Base-by-base conservation (phyloP, 2,113 vertebrate species). In the Tragelaphus imberbis region DNA sequence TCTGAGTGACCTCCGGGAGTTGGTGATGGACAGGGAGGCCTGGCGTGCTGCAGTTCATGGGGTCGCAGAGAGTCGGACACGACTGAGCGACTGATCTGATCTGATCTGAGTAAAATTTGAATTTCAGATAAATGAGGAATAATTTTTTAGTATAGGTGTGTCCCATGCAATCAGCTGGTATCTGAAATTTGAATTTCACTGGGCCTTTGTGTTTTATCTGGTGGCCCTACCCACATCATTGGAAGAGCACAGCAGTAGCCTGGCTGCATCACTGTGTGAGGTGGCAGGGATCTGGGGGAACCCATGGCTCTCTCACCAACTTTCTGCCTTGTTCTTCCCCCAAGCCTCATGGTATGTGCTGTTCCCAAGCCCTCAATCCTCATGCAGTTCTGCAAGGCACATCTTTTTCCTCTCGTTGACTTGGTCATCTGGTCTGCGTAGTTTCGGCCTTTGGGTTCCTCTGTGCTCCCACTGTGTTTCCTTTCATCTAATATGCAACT, bases 61-160 rank as follows among this genome's bases (percentile, higher is more conserved):
- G n/a, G n/a, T n/a, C n/a, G n/a, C n/a, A n/a, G n/a, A n/a, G n/a
- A n/a, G n/a, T n/a, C n/a, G n/a, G n/a, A n/a, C n/a, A n/a, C n/a
- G n/a, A n/a, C n/a, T n/a, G n/a, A n/a, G n/a, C n/a, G n/a, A n/a
- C n/a, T n/a, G n/a, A n/a, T 44, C 40, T 44, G 40, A 44, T 44
- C 40, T 44, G 40, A 44, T 44, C 40, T 44, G 40, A 87, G 85
- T 79, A 82, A 71, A 77, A 87, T 92, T 40, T 87, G 85, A 92
- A 84, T 90, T 79, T 59, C 49, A 88, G 81, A n/a, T 87, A 82
- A 75, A 84, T 14, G 13, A 87, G 30, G 49, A 77, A 47, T 58
- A 4, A 21, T 2, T 23, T 84, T 89, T 84, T 90, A 95, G 53
- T 28, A 7, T 33, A 63, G 51, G 15, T 68, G 47, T 82, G 7